phyloP scores from a whole-genome alignment of 2,113 vertebrate genomes.

The Hippocampus comes region DNA sequence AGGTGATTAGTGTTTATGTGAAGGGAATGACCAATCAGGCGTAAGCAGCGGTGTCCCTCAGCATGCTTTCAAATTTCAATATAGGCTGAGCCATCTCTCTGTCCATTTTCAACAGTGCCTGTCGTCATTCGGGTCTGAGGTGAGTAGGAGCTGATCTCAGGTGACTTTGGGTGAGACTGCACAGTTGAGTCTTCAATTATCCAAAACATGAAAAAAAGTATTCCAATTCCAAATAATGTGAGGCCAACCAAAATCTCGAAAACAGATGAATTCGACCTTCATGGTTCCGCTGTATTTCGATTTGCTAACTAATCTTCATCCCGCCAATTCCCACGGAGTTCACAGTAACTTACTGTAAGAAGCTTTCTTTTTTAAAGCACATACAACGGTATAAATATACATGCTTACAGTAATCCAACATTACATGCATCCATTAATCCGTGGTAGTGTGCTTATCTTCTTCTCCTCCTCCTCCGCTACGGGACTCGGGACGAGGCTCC shows the following conservation, averaged over 20 bases:
- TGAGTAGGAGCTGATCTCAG: too few relatives aligned
- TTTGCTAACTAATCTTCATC: constrained; percentile 43
- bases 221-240: neutral
- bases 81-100: too few relatives aligned
- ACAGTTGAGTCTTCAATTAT: neutral
- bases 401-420: constrained; percentile 19
- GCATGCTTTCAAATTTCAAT: too few relatives aligned
- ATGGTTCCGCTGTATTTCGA: constrained; percentile 19
- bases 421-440: constrained; percentile 54
- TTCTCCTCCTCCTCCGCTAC: constrained; percentile 33
- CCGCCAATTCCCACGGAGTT: constrained; percentile 16
- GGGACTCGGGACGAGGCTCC: constrained; percentile 36
- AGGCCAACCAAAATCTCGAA: neutral
- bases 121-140: too few relatives aligned
- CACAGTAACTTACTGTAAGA: constrained; percentile 35
- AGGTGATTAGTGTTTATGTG: too few relatives aligned
- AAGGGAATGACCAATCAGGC: too few relatives aligned
- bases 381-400: constrained; percentile 41
- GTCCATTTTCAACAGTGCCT: too few relatives aligned
- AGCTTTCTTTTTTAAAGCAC: constrained; percentile 24
- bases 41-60: too few relatives aligned
- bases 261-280: neutral
- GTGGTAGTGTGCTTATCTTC: constrained; percentile 52
- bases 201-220: neutral
- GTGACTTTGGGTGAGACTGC: too few relatives aligned